Percentiles rank a stretch among this genome's conserved stretches.
phyloP scores from a whole-genome alignment of 2,888 invertebrate species.

The Clistopyga incitator region DNA sequence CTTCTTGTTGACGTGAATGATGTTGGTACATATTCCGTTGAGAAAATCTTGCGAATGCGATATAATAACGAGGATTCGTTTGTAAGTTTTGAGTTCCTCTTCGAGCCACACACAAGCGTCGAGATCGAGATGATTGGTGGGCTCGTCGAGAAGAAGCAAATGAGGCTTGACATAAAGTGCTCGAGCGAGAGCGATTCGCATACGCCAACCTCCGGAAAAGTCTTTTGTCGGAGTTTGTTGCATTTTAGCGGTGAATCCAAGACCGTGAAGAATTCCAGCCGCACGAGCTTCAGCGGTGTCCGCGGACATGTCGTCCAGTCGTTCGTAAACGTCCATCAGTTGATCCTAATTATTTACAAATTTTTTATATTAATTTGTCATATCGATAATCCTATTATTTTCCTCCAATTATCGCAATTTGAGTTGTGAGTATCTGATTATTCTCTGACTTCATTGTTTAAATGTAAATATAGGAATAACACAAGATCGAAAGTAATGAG shows the following conservation, averaged over 20 bases:
- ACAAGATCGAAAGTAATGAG: too few species aligned
- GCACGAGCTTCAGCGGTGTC: slow-evolving; percentile 98
- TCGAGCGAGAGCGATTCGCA: slow-evolving; percentile 98
- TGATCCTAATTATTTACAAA: slow-evolving; percentile 88
- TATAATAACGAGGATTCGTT: slow-evolving; percentile 97
- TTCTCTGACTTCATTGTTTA: too few species aligned
- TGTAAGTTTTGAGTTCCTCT: slow-evolving; percentile 98
- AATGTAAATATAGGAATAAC: too few species aligned
- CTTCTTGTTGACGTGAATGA: slow-evolving; percentile 97
- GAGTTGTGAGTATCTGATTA: too few species aligned
- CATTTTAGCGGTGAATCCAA: slow-evolving; percentile 96
- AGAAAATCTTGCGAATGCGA: slow-evolving; percentile 99
- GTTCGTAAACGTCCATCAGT: slow-evolving; percentile 98
- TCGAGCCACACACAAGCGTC: slow-evolving; percentile 99
- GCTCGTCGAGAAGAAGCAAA: slow-evolving; percentile 97
- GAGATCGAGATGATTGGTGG: slow-evolving; percentile 99
- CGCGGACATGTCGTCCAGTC: slow-evolving; percentile 98
- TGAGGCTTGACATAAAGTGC: slow-evolving; percentile 99
- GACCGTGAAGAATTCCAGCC: slow-evolving; percentile 97
- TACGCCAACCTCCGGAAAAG: slow-evolving; percentile 98
- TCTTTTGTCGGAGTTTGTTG: slow-evolving; percentile 94
- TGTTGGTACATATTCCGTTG: slow-evolving; percentile 98
- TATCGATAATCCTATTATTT: background rate
- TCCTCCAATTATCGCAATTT: background rate
- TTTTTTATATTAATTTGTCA: background rate